These are phyloP conservation scores for Littorina saxatilis DNA, from an alignment of 1,140 invertebrate species.

Conservation along the genomic window DNA sequence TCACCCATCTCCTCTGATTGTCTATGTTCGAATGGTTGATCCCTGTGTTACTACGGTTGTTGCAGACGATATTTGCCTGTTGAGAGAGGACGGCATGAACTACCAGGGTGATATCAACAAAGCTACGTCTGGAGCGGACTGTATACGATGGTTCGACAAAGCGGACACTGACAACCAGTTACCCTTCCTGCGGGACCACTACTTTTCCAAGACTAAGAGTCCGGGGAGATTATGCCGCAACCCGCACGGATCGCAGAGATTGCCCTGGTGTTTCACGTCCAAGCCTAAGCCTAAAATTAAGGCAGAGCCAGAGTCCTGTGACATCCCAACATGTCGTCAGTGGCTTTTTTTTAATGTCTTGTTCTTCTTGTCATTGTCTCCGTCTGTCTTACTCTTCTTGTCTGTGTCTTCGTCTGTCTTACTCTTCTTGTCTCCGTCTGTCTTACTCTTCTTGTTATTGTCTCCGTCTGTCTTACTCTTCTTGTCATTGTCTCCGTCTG, in stretches of 20 bases:
- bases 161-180: neutral
- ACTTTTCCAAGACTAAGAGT: neutral
- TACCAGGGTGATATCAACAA: neutral
- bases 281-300: neutral
- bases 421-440: too few relatives aligned
- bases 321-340: conserved; percentile 3
- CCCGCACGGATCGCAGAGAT: neutral
- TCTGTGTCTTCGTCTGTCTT: too few relatives aligned
- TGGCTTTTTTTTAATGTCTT: neutral
- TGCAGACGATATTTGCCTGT: neutral
- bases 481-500: too few relatives aligned
- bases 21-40: too few relatives aligned
- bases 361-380: too few relatives aligned
- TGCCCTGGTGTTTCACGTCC: neutral
- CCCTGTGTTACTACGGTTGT: too few relatives aligned
- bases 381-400: too few relatives aligned
- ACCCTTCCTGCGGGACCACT: neutral
- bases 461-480: too few relatives aligned
- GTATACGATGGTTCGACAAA: neutral
- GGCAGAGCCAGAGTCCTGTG: neutral
- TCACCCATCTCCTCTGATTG: too few relatives aligned
- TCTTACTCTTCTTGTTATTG: too few relatives aligned
- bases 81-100: neutral
- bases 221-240: neutral
- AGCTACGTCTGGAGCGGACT: neutral